phyloP scores from a whole-genome alignment of 2,113 vertebrate genomes.

The Callipepla squamata region DNA sequence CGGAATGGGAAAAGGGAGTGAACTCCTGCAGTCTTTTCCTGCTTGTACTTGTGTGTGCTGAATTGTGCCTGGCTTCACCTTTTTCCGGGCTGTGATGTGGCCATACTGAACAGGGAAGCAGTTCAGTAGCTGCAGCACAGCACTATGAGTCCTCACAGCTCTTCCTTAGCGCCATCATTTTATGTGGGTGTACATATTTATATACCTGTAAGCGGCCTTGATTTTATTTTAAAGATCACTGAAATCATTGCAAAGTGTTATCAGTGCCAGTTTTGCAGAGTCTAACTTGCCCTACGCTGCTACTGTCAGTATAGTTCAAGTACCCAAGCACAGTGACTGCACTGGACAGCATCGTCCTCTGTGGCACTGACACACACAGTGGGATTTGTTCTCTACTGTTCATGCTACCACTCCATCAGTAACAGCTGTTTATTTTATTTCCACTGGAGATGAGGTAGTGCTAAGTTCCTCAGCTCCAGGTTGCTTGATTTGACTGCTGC shows the following conservation, averaged over 20 bases:
- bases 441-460: background rate
- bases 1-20: background rate
- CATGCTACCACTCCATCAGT: background rate
- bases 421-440: background rate
- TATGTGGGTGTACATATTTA: background rate
- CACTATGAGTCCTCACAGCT: fast-evolving
- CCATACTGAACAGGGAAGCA: fast-evolving
- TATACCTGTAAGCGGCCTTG: fast-evolving
- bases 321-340: background rate
- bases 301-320: fast-evolving
- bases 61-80: background rate
- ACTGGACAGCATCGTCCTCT: background rate
- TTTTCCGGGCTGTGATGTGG: background rate
- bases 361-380: fast-evolving
- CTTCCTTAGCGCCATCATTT: background rate
- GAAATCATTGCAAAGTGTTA: fast-evolving
- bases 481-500: background rate
- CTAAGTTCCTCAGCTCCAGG: background rate
- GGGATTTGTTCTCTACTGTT: background rate
- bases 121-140: background rate
- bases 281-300: background rate
- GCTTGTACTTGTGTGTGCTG: background rate
- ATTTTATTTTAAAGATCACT: background rate
- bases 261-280: background rate
- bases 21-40: background rate